Conservation (phyloP, 2,888 invertebrate species). For the Pomacea canaliculata region DNA sequence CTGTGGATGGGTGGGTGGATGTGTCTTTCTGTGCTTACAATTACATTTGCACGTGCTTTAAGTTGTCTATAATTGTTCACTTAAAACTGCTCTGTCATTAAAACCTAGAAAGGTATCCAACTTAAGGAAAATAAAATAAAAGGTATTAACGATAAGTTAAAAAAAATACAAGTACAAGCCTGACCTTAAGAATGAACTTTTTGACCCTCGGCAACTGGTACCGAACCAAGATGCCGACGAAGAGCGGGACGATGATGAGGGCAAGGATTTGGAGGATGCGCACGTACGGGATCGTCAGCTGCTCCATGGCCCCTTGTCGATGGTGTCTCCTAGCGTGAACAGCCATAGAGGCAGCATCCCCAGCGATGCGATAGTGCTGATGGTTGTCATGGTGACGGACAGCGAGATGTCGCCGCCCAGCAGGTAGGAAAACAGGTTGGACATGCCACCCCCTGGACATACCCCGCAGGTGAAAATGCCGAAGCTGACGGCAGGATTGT, state of each 20-base stretch:
- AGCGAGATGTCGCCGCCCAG: conserved; percentile 92
- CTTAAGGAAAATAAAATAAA: too few relatives aligned
- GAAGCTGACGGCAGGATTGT: conserved; percentile 58
- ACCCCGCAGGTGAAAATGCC: conserved; percentile 72
- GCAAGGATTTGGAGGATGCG: conserved; percentile 82
- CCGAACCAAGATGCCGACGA: conserved; percentile 65
- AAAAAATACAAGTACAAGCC: too few relatives aligned
- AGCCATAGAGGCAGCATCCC: conserved; percentile 91
- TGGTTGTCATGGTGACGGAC: conserved; percentile 95
- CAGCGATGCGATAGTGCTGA: conserved; percentile 89
- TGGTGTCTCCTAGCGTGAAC: conserved; percentile 84
- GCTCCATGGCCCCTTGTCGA: conserved; percentile 75
- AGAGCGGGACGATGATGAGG: conserved; percentile 82
- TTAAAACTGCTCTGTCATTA: too few relatives aligned
- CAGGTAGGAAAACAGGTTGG: conserved; percentile 95
- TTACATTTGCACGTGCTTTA: too few relatives aligned
- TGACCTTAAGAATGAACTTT: conserved; percentile 70
- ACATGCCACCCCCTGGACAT: conserved; percentile 82
- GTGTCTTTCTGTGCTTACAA: too few relatives aligned
- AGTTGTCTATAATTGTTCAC: too few relatives aligned
- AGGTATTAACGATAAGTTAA: too few relatives aligned
- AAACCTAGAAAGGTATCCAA: too few relatives aligned
- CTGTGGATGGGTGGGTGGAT: too few relatives aligned
- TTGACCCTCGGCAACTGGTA: conserved; percentile 76
- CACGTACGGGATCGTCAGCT: conserved; percentile 81